phyloP scores from a whole-genome alignment of 2,113 vertebrate genomes.

The Uria lomvia region DNA sequence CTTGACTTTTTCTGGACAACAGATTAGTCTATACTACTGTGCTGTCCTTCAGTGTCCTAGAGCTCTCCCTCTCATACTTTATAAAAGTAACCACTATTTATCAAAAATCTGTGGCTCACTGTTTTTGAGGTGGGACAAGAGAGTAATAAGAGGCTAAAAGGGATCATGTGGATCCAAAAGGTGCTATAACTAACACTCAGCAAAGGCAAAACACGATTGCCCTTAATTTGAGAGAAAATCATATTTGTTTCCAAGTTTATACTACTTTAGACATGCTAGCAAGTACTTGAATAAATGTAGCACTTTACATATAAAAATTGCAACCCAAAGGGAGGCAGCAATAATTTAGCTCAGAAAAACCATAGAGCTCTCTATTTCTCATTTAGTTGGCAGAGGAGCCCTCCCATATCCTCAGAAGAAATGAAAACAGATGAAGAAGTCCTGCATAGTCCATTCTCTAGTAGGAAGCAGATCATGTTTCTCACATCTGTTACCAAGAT shows the following conservation, averaged over 20 bases:
- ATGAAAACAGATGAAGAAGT: constrained; percentile 8
- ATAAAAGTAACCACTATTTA: background rate
- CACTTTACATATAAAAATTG: background rate
- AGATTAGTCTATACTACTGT: background rate
- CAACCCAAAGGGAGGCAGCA: background rate
- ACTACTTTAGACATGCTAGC: background rate
- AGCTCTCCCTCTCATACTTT: background rate
- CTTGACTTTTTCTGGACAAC: background rate
- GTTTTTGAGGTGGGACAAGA: background rate
- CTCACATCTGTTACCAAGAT: constrained; percentile 9
- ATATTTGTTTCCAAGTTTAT: background rate
- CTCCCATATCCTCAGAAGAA: constrained; percentile 4
- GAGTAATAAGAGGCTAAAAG: background rate
- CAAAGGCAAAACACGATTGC: background rate
- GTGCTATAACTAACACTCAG: background rate
- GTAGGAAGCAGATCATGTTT: background rate
- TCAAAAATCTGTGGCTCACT: background rate
- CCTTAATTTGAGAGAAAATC: background rate
- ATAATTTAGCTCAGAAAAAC: background rate
- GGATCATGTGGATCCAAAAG: background rate
- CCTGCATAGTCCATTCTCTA: background rate
- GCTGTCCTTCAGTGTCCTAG: background rate
- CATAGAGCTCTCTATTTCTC: background rate
- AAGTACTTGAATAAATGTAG: background rate
- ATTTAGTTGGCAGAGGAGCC: background rate